These are phyloP conservation scores for Drosophila tsacasi DNA, from an alignment of 1,140 invertebrate genomes.

Conservation along the genomic window DNA sequence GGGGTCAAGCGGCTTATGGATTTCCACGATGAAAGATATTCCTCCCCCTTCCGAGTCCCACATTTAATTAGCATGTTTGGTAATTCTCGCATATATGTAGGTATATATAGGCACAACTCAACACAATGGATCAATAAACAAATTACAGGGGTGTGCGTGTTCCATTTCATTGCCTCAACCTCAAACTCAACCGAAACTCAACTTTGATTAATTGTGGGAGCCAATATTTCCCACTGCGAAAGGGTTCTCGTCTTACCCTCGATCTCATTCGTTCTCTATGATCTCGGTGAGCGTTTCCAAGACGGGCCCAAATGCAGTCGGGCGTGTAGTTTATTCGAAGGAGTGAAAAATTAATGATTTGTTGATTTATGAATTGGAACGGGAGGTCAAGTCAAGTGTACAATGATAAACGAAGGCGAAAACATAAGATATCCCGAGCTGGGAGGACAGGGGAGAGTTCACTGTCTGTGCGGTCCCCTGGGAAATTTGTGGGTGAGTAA, in stretches of 20 bases:
- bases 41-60: slow-evolving; percentile 40
- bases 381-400: slow-evolving; percentile 81
- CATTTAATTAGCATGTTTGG: slow-evolving; percentile 77
- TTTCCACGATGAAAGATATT: slow-evolving; percentile 35
- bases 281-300: slow-evolving; percentile 30
- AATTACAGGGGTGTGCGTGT: slow-evolving; percentile 74
- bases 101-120: slow-evolving; percentile 30
- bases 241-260: slow-evolving; percentile 37
- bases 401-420: slow-evolving; percentile 62
- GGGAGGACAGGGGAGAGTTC: neutral
- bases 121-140: slow-evolving; percentile 76
- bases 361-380: slow-evolving; percentile 84
- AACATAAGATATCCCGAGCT: slow-evolving; percentile 10
- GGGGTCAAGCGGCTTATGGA: slow-evolving; percentile 55
- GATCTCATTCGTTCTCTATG: slow-evolving; percentile 16
- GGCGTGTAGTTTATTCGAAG: slow-evolving; percentile 40
- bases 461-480: slow-evolving; percentile 65
- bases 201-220: slow-evolving; percentile 83
- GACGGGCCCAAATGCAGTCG: slow-evolving; percentile 22
- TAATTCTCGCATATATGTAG: slow-evolving; percentile 31
- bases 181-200: slow-evolving; percentile 11
- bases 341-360: slow-evolving; percentile 84
- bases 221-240: slow-evolving; percentile 75
- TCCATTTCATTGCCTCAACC: slow-evolving; percentile 66
- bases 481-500: slow-evolving; percentile 45